Evolutionary conservation across 2,113 vertebrate genomes (phyloP).

Genomic region (Hippocampus abdominalis): DNA sequence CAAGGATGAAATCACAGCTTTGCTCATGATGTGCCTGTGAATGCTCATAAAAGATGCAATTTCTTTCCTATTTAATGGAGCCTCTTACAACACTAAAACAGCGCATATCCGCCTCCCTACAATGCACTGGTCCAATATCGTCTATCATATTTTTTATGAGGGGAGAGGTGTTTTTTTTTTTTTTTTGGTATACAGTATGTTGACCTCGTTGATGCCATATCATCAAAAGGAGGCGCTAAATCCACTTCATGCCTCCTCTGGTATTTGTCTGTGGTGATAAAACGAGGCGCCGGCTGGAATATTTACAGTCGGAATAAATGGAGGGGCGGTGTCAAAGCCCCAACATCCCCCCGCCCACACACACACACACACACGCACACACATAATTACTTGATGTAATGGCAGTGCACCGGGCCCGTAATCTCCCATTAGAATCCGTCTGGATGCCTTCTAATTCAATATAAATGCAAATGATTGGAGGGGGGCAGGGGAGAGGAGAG

Average conservation of each 20-base stretch:
- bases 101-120: too few relatives aligned
- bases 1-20: too few relatives aligned
- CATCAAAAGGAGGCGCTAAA: slow-evolving; percentile 7
- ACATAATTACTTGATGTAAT: slow-evolving; percentile 68
- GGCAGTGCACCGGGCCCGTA: slow-evolving; percentile 58
- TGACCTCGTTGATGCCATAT: neutral
- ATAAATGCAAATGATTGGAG: slow-evolving; percentile 72
- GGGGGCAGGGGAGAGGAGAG: neutral
- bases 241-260: slow-evolving; percentile 23
- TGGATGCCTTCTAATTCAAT: slow-evolving; percentile 70
- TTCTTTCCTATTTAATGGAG: too few relatives aligned
- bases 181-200: neutral
- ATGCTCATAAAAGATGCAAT: too few relatives aligned
- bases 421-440: slow-evolving; percentile 70
- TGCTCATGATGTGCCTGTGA: too few relatives aligned
- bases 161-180: too few relatives aligned
- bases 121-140: too few relatives aligned
- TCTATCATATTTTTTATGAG: too few relatives aligned
- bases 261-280: slow-evolving; percentile 44
- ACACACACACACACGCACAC: too few relatives aligned
- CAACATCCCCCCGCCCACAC: too few relatives aligned
- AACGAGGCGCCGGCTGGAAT: slow-evolving; percentile 39
- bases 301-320: slow-evolving; percentile 47
- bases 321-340: slow-evolving; percentile 1
- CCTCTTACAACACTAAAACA: too few relatives aligned